Conservation (phyloP, 2,888 invertebrate species). For the Hoplodrina ambigua region DNA sequence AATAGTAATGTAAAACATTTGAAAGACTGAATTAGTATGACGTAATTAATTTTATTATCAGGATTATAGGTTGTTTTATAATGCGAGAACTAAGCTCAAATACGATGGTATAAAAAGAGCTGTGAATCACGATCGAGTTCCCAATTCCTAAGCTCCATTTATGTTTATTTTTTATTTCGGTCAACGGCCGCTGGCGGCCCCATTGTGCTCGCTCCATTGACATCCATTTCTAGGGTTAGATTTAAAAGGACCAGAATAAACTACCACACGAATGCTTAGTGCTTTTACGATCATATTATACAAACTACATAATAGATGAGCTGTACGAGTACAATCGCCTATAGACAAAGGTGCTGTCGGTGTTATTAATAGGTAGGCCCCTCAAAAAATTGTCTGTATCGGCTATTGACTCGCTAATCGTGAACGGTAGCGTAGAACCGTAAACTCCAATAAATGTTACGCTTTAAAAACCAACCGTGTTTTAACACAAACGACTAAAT, state of each 20-base stretch:
- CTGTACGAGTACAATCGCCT: constrained; percentile 56
- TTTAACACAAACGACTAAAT: constrained; percentile 69
- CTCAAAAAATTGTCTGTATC: constrained; percentile 20
- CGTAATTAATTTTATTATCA: too few relatives aligned
- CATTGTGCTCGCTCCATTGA: constrained; percentile 84
- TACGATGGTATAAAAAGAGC: constrained; percentile 49
- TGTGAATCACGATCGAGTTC: constrained; percentile 81
- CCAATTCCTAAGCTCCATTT: constrained; percentile 78
- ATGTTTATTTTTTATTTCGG: constrained; percentile 86
- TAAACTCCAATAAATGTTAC: constrained; percentile 66
- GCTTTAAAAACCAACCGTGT: constrained; percentile 68
- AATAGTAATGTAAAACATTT: too few relatives aligned
- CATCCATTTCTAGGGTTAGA: constrained; percentile 85
- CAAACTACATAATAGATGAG: constrained; percentile 48
- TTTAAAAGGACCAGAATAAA: constrained; percentile 69
- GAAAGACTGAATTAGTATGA: too few relatives aligned
- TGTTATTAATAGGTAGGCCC: constrained; percentile 1
- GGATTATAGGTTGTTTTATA: too few relatives aligned
- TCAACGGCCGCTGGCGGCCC: constrained; percentile 84
- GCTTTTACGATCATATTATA: constrained; percentile 48
- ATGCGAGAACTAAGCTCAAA: constrained; percentile 9
- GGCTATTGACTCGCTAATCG: constrained; percentile 50
- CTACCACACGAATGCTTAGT: constrained; percentile 31
- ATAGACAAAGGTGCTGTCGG: background rate
- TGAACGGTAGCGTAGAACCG: constrained; percentile 64